phyloP scores from a whole-genome alignment of 2,113 vertebrate species.

The Podarcis raffonei region DNA sequence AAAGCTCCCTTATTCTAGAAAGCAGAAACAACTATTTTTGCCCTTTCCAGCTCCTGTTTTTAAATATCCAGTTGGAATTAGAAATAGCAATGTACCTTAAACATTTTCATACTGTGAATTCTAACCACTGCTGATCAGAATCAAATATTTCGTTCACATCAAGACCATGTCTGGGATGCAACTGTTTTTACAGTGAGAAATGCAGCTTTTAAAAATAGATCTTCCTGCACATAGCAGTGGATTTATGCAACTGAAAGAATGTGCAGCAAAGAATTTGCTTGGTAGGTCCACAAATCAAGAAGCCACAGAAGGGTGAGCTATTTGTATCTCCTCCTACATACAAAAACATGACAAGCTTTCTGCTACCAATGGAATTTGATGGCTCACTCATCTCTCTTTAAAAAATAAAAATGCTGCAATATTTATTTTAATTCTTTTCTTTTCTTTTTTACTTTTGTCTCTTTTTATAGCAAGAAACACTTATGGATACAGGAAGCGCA shows the following conservation, averaged over 20 bases:
- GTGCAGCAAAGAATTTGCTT: neutral
- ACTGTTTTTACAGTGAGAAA: neutral
- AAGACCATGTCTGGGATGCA: neutral
- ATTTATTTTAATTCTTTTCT: too few species aligned
- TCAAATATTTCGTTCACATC: neutral
- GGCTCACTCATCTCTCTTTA: neutral
- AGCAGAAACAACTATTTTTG: neutral
- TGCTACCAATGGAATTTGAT: neutral
- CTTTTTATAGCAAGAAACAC: neutral
- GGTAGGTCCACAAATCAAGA: neutral
- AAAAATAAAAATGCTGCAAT: too few species aligned
- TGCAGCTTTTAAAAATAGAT: neutral
- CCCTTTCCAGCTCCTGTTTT: neutral
- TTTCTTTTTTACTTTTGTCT: neutral
- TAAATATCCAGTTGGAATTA: neutral
- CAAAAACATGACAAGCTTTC: neutral
- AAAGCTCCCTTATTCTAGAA: neutral
- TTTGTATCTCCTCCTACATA: neutral
- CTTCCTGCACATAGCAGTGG: too few species aligned
- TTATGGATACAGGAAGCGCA: neutral
- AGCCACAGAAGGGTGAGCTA: neutral
- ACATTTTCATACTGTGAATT: neutral
- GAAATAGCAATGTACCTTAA: neutral
- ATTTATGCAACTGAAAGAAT: neutral
- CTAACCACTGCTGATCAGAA: neutral